These are phyloP conservation scores for Ruditapes philippinarum DNA, from an alignment of 1,140 invertebrate genomes.

Conservation along the genomic window DNA sequence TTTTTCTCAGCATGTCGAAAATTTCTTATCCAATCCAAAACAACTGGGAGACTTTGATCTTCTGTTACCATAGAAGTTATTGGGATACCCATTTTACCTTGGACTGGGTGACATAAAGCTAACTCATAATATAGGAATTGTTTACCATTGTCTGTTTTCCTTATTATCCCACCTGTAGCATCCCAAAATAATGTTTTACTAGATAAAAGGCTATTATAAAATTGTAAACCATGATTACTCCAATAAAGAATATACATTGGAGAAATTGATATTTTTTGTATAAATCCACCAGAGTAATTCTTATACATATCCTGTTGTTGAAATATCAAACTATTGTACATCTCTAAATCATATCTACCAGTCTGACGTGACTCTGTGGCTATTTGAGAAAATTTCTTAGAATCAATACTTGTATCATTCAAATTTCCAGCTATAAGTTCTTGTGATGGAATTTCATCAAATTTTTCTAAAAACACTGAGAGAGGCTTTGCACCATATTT, in stretches of 20 bases:
- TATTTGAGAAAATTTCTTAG: background rate
- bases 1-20: constrained; percentile 25
- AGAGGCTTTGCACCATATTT: background rate
- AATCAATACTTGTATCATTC: background rate
- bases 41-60: constrained; percentile 3
- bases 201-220: background rate
- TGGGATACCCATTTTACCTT: constrained; percentile 42
- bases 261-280: constrained; percentile 31
- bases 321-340: background rate
- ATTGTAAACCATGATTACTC: constrained; percentile 1
- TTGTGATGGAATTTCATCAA: background rate
- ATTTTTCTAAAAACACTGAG: background rate
- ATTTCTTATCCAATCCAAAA: constrained; percentile 21
- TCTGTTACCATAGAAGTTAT: constrained; percentile 28
- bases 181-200: constrained; percentile 20
- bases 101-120: background rate
- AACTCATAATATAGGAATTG: constrained; percentile 39
- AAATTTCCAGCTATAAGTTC: constrained; percentile 7
- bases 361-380: background rate
- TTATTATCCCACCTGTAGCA: constrained; percentile 21
- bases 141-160: background rate
- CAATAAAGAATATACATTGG: constrained; percentile 39
- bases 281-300: constrained; percentile 11
- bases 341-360: background rate
- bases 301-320: background rate